Conservation (phyloP, 2,888 invertebrate species). For the Tricholauxania praeusta region DNA sequence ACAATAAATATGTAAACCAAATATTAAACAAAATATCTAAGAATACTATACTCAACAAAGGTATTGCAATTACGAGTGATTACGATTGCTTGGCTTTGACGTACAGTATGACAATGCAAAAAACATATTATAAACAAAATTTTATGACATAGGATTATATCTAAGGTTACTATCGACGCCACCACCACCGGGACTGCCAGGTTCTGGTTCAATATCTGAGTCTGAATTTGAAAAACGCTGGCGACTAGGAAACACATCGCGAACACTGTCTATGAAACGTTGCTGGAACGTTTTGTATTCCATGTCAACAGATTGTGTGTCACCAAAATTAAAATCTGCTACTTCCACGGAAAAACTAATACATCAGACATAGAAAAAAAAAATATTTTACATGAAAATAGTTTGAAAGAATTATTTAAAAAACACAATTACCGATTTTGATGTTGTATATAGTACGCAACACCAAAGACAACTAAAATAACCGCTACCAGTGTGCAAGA, state of each 20-base stretch:
- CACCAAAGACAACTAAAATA: slow-evolving; percentile 86
- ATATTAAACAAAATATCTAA: no score
- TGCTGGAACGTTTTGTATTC: slow-evolving; percentile 91
- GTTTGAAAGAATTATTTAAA: not conserved
- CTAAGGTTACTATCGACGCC: slow-evolving; percentile 61
- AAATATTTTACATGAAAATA: slow-evolving; percentile 1
- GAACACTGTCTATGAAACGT: slow-evolving; percentile 82
- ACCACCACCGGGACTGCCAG: slow-evolving; percentile 48
- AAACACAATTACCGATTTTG: slow-evolving; percentile 75
- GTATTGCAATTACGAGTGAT: no score
- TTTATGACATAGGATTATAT: slow-evolving; percentile 60
- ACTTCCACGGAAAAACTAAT: slow-evolving; percentile 84
- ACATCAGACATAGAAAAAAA: not conserved
- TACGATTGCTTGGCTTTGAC: no score
- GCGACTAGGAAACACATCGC: slow-evolving; percentile 70
- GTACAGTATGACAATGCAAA: no score
- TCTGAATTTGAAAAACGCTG: slow-evolving; percentile 56
- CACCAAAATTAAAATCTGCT: slow-evolving; percentile 91
- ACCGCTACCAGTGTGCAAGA: slow-evolving; percentile 85
- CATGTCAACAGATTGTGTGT: slow-evolving; percentile 78
- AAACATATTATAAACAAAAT: not conserved
- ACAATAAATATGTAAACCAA: no score
- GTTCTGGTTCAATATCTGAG: slow-evolving; percentile 59
- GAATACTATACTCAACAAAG: no score
- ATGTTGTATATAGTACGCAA: slow-evolving; percentile 88